Base-by-base conservation (phyloP, 2,888 invertebrate species). In the Hyposoter didymator region DNA sequence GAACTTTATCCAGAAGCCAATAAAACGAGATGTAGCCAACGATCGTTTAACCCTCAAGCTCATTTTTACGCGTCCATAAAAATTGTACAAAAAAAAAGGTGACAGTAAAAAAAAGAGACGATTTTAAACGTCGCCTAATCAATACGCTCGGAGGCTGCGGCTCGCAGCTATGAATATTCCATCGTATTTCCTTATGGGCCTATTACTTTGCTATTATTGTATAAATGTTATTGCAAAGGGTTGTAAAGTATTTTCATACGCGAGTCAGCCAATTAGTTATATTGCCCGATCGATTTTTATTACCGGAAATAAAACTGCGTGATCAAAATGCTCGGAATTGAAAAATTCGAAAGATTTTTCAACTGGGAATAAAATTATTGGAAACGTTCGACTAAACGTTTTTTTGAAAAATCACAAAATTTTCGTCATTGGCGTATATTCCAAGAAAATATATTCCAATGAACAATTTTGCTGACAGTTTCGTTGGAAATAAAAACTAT, bases 51-150 rank as follows among this genome's bases (percentile, higher is more conserved):
- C 43, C 12, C 17, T 14, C 72, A 47, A 64, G 28, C 45, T 47
- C 28, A 22, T 66, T 45, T 52, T 45, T 32, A 66, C 32, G 39
- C 14, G 39, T 45, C 49, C 19, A 32, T 39, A 28, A 66, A 35
- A 52, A 64, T n/a, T 19, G 35, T 32, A 59, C n/a, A 66, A 17
- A 55, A 35, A 55, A 35, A 55, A 73, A 8, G 14, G n/a, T 17
- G 28, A 22, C 22, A 28, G 32, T 59, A 3, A 59, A 84, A 79
- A 75, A 59, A 32, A 62, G 73, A 70, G 72, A 78, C 78, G 49
- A 43, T 62, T 78, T 69, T 64, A 22, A 79, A 17, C 35, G 59
- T 69, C 78, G 17, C 62, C 59, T 47, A 74, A 78, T 78, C 39
- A 47, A 3, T 39, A 39, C 43, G 67, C 28, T 66, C 22, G 7